Evolutionary conservation across 2,113 vertebrate species (phyloP).

Genomic region (Zeus faber): DNA sequence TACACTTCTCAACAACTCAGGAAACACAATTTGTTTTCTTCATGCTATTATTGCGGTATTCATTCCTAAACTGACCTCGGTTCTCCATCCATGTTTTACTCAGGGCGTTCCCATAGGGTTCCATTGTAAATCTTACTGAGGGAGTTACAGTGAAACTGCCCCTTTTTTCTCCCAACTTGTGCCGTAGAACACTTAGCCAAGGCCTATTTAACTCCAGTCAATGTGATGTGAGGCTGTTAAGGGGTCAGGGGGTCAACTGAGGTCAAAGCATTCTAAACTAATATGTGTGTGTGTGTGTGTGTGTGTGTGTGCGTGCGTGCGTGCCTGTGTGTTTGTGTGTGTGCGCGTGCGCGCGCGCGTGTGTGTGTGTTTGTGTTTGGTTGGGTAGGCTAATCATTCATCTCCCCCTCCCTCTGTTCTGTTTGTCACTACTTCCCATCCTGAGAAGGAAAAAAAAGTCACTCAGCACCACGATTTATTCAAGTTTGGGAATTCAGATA

Average conservation of each 20-base stretch:
- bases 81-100: too few relatives aligned
- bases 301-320: constrained; percentile 3
- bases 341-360: constrained; percentile 7
- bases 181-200: constrained; percentile 52
- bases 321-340: constrained; percentile 10
- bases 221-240: constrained; percentile 66
- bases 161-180: constrained; percentile 27
- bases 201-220: constrained; percentile 57
- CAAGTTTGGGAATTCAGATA: too few relatives aligned
- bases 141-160: constrained; percentile 49
- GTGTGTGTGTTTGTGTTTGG: constrained; percentile 36
- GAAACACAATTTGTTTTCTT: too few relatives aligned
- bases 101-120: too few relatives aligned
- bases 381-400: constrained; percentile 50
- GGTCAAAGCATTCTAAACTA: constrained; percentile 61
- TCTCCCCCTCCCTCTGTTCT: constrained; percentile 49
- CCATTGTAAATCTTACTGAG: constrained; percentile 16
- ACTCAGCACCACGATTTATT: too few relatives aligned
- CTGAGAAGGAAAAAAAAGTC: background rate
- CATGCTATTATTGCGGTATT: too few relatives aligned
- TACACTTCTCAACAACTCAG: too few relatives aligned
- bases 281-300: constrained; percentile 10
- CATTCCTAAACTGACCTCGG: too few relatives aligned
- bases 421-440: constrained; percentile 22
- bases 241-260: constrained; percentile 68